Evolutionary conservation across 2,113 vertebrate genomes (phyloP), one percentile per base, ranked within the genome.

Genomic region (Hemiprocne comata): DNA sequence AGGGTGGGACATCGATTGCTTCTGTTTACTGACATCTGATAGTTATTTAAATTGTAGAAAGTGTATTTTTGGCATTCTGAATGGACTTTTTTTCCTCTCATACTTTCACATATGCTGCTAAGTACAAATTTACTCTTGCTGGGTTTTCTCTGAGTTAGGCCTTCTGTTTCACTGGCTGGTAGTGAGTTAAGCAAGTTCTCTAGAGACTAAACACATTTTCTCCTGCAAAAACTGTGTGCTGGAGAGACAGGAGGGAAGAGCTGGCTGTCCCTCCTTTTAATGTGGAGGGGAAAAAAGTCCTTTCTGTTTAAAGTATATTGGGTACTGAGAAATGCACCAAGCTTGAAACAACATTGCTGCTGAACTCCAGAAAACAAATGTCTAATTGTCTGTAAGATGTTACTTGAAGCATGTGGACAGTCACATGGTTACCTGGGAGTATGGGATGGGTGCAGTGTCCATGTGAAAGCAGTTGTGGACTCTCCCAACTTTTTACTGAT

Each of bases 401-500:
- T 48, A 23, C 6, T 50, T 46, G 76, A 23, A 54, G 66, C n/a
- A 9, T 6, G 14, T 25, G 2, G 18, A 42, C 17, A 48, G 61
- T 11, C 48, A 11, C 4, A 3, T 3, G 44, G 0, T 61, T 69
- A 5, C 34, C 71, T 57, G 10, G 33, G 8, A n/a, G 4, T 23
- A 1, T 21, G 70, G 57, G 0, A 9, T 1, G 46, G 50, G 19
- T 23, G 12, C 1, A 26, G 58, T 42, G 62, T 53, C 69, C 29
- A 7, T 57, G 26, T 44, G 48, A 91, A 67, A 58, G 23, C 25
- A 54, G 0, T 8, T 84, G 42, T 10, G 58, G 42, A 21, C 13
- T 17, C 24, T 42, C 23, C 8, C 3, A 13, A 20, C 15, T 31
- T 23, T 44, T 74, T 36, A 9, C 10, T 13, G 60, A 7, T 8